phyloP scores from a whole-genome alignment of 2,888 invertebrate genomes.

The Ormyrus labotus region DNA sequence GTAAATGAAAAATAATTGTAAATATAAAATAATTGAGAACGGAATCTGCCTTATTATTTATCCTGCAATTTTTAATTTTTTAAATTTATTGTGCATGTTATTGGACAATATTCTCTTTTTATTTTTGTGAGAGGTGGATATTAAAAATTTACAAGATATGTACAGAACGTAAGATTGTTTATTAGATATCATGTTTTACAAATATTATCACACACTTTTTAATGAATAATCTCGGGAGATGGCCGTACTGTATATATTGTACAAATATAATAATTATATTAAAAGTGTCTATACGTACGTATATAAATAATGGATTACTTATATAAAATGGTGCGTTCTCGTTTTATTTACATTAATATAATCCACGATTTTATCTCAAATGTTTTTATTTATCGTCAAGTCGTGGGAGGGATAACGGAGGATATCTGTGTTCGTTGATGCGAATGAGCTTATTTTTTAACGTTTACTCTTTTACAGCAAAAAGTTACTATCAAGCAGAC shows the following conservation, averaged over 20 bases:
- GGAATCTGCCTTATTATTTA: conserved; percentile 5
- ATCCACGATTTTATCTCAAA: conserved; percentile 55
- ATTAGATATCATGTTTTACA: conserved; percentile 74
- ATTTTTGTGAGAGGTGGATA: too few species aligned
- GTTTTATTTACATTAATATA: conserved; percentile 65
- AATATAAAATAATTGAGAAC: conserved; percentile 40
- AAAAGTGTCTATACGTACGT: conserved; percentile 62
- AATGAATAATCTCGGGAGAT: conserved; percentile 71
- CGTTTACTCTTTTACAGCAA: conserved; percentile 40
- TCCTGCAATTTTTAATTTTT: background rate
- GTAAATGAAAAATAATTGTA: conserved; percentile 44
- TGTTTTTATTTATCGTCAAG: conserved; percentile 32
- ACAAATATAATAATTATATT: conserved; percentile 70
- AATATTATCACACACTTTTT: conserved; percentile 75
- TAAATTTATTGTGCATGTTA: too few species aligned
- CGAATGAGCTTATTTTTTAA: conserved; percentile 44
- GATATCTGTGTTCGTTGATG: conserved; percentile 47
- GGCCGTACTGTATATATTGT: conserved; percentile 68
- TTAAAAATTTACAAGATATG: conserved; percentile 28
- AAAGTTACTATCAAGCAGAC: conserved; percentile 58
- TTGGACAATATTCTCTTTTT: too few species aligned
- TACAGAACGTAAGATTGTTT: conserved; percentile 72
- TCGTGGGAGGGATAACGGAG: conserved; percentile 27
- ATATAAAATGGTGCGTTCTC: conserved; percentile 59
- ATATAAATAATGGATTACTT: conserved; percentile 62